These are phyloP conservation scores for Orgyia antiqua DNA, from an alignment of 2,888 invertebrate species.

Conservation along the genomic window DNA sequence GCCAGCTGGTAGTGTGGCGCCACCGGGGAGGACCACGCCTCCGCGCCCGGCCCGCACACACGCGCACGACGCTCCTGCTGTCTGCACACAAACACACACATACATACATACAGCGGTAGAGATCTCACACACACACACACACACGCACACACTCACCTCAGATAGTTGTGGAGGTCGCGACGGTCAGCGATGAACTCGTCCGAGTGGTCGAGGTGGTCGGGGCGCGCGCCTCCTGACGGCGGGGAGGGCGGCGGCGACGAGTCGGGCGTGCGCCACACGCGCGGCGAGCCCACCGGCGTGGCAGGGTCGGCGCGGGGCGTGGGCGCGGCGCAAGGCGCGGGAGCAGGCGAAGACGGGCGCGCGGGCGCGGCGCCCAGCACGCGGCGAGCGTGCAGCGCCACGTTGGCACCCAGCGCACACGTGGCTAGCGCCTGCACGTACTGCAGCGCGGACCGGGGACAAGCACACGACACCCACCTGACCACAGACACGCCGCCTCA, in stretches of 20 bases:
- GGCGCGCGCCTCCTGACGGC: conserved; percentile 20
- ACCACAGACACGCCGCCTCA: too few species aligned
- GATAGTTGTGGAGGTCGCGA: conserved; percentile 64
- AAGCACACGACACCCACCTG: conserved; percentile 10
- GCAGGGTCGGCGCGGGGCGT: conserved; percentile 37
- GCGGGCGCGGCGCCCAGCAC: conserved; percentile 12
- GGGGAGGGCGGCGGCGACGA: conserved; percentile 41
- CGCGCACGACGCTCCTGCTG: conserved; percentile 5
- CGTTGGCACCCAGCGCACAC: conserved; percentile 27
- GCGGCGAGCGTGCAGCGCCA: conserved; percentile 25
- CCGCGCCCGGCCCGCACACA: conserved; percentile 29
- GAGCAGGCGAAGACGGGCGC: conserved; percentile 32
- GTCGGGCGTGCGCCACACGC: conserved; percentile 19
- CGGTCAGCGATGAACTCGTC: conserved; percentile 40
- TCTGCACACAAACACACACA: background rate
- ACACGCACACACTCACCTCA: conserved; percentile 57
- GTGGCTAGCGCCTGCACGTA: conserved; percentile 30
- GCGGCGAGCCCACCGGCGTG: conserved; percentile 26
- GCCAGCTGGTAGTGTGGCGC: conserved; percentile 72
- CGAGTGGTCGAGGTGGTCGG: conserved; percentile 64
- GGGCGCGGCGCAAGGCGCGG: conserved; percentile 26
- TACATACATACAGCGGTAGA: too few species aligned
- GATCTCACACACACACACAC: too few species aligned
- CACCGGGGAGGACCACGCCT: background rate
- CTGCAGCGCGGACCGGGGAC: conserved; percentile 31